These are phyloP conservation scores for Eretmodus cyanostictus DNA, from an alignment of 2,113 vertebrate genomes.

Conservation along the genomic window DNA sequence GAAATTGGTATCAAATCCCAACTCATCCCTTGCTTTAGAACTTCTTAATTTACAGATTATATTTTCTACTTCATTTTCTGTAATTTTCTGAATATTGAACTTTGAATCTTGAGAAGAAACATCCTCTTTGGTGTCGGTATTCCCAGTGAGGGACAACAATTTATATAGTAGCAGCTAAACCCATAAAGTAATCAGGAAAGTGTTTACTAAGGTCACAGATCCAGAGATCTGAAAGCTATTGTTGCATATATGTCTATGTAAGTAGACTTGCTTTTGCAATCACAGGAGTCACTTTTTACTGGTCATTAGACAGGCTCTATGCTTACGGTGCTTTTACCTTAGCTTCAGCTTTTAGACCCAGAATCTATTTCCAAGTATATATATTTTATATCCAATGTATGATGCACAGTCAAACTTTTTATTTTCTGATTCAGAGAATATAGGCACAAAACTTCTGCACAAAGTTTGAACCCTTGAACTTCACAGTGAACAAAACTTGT, in stretches of 20 bases:
- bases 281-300: not conserved
- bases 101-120: not conserved
- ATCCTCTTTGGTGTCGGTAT: accelerated
- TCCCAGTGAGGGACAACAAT: not conserved
- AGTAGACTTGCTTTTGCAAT: not conserved
- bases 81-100: not conserved
- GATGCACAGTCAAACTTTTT: not conserved
- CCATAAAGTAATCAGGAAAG: not conserved
- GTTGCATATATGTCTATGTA: not conserved
- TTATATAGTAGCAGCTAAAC: not conserved
- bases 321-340: not conserved
- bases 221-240: not conserved
- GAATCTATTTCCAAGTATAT: not conserved
- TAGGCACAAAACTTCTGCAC: not conserved
- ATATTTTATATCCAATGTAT: not conserved
- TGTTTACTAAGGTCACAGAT: not conserved
- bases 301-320: no score
- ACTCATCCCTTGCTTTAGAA: not conserved
- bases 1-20: not conserved
- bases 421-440: not conserved
- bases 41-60: not conserved
- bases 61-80: not conserved
- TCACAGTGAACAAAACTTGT: not conserved
- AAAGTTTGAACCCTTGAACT: not conserved
- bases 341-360: not conserved